Evolutionary conservation across 2,797 vertebrate species (phyloP).

Genomic region (Rallus crepitans): DNA sequence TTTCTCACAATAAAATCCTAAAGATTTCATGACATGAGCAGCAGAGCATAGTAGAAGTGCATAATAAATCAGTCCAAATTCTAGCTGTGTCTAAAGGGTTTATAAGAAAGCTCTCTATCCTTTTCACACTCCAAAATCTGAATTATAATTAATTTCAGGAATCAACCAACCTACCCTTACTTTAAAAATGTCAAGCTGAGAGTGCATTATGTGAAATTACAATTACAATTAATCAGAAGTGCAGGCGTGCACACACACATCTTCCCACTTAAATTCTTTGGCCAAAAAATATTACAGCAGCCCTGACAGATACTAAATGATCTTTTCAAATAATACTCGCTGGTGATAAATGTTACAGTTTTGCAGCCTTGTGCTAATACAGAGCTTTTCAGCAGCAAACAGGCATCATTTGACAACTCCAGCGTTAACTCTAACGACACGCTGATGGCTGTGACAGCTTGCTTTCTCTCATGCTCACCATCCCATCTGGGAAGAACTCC

Average conservation of each 20-base stretch:
- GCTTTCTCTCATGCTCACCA: background rate
- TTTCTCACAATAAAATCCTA: constrained; percentile 35
- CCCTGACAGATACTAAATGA: constrained; percentile 60
- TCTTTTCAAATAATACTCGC: constrained; percentile 28
- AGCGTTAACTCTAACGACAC: background rate
- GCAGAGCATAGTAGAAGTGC: constrained; percentile 14
- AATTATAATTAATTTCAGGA: constrained; percentile 72
- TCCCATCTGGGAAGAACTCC: constrained; percentile 38
- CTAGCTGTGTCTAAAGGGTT: constrained; percentile 64
- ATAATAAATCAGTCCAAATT: constrained; percentile 61
- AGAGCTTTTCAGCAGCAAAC: constrained; percentile 3
- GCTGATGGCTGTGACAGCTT: background rate
- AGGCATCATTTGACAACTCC: background rate
- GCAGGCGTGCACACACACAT: background rate
- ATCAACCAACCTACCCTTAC: constrained; percentile 48
- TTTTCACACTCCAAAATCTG: constrained; percentile 56
- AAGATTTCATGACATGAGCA: constrained; percentile 30
- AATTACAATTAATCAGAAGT: constrained; percentile 56
- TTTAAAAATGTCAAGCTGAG: constrained; percentile 51
- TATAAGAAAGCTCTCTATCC: constrained; percentile 51
- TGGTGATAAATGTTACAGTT: constrained; percentile 32
- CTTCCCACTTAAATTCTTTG: constrained; percentile 35
- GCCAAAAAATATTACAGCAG: constrained; percentile 14
- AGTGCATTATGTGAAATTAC: constrained; percentile 55
- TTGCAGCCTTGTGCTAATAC: constrained; percentile 27